These are phyloP conservation scores for Iguana delicatissima DNA, from an alignment of 2,797 vertebrate species.

Conservation along the genomic window DNA sequence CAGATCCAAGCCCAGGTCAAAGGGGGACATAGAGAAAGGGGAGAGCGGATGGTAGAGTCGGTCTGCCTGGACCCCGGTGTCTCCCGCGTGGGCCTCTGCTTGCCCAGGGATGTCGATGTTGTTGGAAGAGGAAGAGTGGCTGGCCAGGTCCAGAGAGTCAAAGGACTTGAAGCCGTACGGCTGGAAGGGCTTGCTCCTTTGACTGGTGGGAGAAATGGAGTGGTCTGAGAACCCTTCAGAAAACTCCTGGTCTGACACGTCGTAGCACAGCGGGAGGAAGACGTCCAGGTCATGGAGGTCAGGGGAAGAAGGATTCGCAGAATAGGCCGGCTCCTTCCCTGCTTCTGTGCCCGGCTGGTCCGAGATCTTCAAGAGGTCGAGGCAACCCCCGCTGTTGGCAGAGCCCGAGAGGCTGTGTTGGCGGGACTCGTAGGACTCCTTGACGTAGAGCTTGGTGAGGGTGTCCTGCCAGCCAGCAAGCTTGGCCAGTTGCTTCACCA, in stretches of 20 bases:
- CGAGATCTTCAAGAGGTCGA: constrained; percentile 73
- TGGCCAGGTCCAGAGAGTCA: constrained; percentile 86
- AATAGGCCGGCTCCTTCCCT: constrained; percentile 58
- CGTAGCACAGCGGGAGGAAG: constrained; percentile 77
- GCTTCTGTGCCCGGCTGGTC: constrained; percentile 64
- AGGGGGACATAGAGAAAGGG: constrained; percentile 86
- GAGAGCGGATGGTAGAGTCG: constrained; percentile 90
- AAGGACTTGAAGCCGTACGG: constrained; percentile 87
- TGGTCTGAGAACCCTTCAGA: constrained; percentile 86
- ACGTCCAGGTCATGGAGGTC: constrained; percentile 71
- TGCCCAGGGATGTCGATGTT: constrained; percentile 74
- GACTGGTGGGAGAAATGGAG: constrained; percentile 81
- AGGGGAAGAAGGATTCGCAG: fast-evolving
- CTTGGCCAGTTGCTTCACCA: constrained; percentile 88
- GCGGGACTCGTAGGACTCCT: constrained; percentile 87
- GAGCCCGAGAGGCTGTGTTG: constrained; percentile 76
- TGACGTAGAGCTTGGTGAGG: constrained; percentile 94
- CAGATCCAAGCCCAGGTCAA: constrained; percentile 87
- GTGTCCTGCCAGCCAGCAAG: constrained; percentile 94
- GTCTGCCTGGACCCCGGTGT: constrained; percentile 74
- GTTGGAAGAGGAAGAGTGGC: constrained; percentile 83
- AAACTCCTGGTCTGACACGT: constrained; percentile 76
- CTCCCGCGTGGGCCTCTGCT: not conserved
- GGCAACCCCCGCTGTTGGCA: constrained; percentile 63
- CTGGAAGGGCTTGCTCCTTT: constrained; percentile 77